A percentile compares a stretch with the other conserved stretches of the same genome.
Conservation (phyloP, 1,140 invertebrate species). For the Bombyx mandarina region DNA sequence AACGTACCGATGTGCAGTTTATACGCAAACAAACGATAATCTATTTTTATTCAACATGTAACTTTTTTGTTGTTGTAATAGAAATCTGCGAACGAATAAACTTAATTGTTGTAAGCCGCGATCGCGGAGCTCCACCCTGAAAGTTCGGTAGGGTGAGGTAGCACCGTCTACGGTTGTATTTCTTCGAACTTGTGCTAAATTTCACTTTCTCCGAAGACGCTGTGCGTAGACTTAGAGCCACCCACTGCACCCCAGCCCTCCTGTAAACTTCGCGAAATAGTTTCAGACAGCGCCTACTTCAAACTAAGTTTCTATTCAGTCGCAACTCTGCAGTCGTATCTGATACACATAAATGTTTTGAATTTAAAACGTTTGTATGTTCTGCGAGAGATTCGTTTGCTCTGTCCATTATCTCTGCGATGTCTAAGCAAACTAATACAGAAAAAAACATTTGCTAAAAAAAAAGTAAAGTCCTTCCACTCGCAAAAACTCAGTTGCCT, state of each 20-base stretch:
- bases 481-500: slow-evolving; percentile 60
- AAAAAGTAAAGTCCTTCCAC: slow-evolving; percentile 54
- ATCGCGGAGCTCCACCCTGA: slow-evolving; percentile 45
- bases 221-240: slow-evolving; percentile 59
- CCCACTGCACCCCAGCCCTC: slow-evolving; percentile 39
- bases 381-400: slow-evolving; percentile 34
- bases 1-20: no score
- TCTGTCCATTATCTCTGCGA: slow-evolving; percentile 63
- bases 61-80: slow-evolving; percentile 42
- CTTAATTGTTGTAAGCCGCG: slow-evolving; percentile 68
- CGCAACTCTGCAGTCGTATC: background rate
- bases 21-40: no score
- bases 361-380: background rate
- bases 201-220: slow-evolving; percentile 69
- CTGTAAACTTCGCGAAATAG: slow-evolving; percentile 45
- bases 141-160: slow-evolving; percentile 32
- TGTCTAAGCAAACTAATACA: slow-evolving; percentile 64
- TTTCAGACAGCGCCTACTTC: slow-evolving; percentile 11
- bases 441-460: slow-evolving; percentile 67
- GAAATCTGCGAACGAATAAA: slow-evolving; percentile 60
- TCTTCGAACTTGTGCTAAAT: slow-evolving; percentile 69
- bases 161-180: slow-evolving; percentile 53
- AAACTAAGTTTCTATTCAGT: slow-evolving; percentile 4
- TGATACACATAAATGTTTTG: background rate
- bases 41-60: no score